phyloP scores from a whole-genome alignment of 23 tunicate species.

The Pegea sp. region DNA sequence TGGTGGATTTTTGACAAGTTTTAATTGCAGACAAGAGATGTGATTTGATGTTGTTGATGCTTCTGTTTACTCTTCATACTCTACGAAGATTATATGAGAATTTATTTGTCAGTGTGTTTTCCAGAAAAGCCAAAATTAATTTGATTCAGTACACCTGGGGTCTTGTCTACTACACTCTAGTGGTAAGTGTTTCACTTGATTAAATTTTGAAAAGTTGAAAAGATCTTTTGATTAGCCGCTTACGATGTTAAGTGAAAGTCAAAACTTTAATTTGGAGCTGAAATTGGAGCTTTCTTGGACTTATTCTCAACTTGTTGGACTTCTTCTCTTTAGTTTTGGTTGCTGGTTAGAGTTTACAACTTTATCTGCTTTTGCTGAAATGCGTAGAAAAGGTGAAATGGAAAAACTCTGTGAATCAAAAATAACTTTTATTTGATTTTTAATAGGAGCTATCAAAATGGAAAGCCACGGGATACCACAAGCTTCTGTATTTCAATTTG shows the following conservation, averaged over 20 bases:
- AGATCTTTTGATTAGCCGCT: no score
- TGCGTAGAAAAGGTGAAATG: neutral
- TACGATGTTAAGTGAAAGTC: no score
- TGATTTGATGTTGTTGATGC: neutral
- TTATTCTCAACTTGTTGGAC: no score
- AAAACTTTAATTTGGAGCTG: no score
- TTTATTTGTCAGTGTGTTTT: conserved; percentile 49
- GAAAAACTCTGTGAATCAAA: no score
- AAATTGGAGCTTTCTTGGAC: no score
- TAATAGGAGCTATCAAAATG: no score
- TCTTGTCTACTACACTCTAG: conserved; percentile 6
- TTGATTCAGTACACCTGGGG: conserved; percentile 39
- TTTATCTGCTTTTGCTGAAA: neutral
- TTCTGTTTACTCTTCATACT: conserved; percentile 6
- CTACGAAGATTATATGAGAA: conserved; percentile 23
- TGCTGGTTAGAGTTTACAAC: neutral
- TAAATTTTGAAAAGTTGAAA: neutral
- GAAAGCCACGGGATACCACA: conserved; percentile 27
- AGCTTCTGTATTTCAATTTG: conserved; percentile 16
- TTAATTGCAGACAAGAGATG: neutral
- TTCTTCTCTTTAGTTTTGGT: neutral
- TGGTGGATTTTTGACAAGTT: conserved; percentile 1
- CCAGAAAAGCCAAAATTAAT: conserved; percentile 15
- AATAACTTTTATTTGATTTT: no score
- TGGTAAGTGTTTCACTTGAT: conserved; percentile 11